phyloP scores from a whole-genome alignment of 2,797 vertebrate genomes.

The Rhodeus uyekii region DNA sequence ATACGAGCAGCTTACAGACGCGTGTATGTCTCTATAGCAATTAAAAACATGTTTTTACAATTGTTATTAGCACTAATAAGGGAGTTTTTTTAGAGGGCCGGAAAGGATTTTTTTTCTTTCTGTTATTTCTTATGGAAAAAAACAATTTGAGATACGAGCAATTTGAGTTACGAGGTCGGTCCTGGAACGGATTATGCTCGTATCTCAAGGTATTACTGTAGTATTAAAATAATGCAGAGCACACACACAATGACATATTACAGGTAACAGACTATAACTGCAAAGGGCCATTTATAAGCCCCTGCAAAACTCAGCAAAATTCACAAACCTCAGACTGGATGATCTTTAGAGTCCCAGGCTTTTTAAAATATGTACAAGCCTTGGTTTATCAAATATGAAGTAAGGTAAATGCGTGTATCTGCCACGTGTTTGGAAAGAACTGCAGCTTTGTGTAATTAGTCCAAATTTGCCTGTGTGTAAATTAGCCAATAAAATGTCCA shows the following conservation, averaged over 20 bases:
- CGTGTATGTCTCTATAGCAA: no score
- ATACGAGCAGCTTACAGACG: no score
- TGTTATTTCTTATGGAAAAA: no score
- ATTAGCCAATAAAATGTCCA: background rate
- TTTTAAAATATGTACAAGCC: slow-evolving; percentile 3
- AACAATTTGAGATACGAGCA: no score
- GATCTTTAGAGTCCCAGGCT: background rate
- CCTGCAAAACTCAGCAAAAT: background rate
- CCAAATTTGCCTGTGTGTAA: slow-evolving; percentile 24
- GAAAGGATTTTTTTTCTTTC: no score
- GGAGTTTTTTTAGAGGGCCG: no score
- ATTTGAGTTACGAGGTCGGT: no score
- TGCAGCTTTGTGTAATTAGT: background rate
- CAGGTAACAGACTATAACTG: slow-evolving; percentile 8
- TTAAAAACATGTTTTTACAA: no score
- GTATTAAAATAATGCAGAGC: background rate
- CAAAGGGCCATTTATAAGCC: background rate
- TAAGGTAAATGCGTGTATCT: background rate
- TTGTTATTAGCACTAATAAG: no score
- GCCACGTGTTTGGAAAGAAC: background rate
- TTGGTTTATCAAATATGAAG: slow-evolving; percentile 27
- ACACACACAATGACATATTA: background rate
- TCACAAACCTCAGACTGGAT: background rate
- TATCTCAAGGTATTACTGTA: no score
- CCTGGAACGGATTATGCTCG: no score